Evolutionary conservation across 1,140 invertebrate species (phyloP).

Genomic region (Drosophila repleta): DNA sequence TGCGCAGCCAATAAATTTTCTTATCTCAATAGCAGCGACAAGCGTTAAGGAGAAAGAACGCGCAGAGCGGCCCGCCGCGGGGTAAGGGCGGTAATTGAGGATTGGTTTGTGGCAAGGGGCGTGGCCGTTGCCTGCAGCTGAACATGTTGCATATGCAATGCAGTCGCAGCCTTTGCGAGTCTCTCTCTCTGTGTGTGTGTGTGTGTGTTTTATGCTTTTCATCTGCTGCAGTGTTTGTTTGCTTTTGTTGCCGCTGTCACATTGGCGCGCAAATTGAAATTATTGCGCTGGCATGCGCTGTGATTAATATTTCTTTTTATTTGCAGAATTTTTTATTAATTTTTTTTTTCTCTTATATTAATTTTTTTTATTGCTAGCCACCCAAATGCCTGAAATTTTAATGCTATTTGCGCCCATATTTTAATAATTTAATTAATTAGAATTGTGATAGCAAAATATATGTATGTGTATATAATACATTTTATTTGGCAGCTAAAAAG

Average conservation of each 20-base stretch:
- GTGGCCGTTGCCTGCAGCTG: slow-evolving; percentile 54
- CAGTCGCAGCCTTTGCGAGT: slow-evolving; percentile 14
- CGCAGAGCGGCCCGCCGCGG: neutral
- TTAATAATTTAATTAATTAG: slow-evolving; percentile 24
- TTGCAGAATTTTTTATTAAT: slow-evolving; percentile 26
- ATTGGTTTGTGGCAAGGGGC: slow-evolving; percentile 12
- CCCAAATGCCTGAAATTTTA: slow-evolving; percentile 1
- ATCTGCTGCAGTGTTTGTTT: slow-evolving; percentile 58
- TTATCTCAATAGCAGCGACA: slow-evolving; percentile 82
- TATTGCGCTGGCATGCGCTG: slow-evolving; percentile 62
- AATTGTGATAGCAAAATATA: neutral
- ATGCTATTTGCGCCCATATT: slow-evolving; percentile 2
- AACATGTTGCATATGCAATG: slow-evolving; percentile 78
- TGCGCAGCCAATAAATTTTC: slow-evolving; percentile 82
- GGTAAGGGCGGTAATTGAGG: neutral
- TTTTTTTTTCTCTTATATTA: slow-evolving; percentile 1
- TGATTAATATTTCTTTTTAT: slow-evolving; percentile 72
- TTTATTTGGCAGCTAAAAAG: no score
- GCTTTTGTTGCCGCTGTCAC: slow-evolving; percentile 65
- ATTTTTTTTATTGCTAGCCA: neutral
- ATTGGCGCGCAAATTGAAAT: slow-evolving; percentile 76
- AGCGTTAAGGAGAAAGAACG: slow-evolving; percentile 64
- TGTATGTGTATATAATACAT: no score
- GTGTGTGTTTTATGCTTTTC: slow-evolving; percentile 62
- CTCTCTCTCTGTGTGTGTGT: slow-evolving; percentile 11